These are phyloP conservation scores for Acrocyrtus sp. DNA, from an alignment of 2,888 invertebrate species.

Conservation along the genomic window DNA sequence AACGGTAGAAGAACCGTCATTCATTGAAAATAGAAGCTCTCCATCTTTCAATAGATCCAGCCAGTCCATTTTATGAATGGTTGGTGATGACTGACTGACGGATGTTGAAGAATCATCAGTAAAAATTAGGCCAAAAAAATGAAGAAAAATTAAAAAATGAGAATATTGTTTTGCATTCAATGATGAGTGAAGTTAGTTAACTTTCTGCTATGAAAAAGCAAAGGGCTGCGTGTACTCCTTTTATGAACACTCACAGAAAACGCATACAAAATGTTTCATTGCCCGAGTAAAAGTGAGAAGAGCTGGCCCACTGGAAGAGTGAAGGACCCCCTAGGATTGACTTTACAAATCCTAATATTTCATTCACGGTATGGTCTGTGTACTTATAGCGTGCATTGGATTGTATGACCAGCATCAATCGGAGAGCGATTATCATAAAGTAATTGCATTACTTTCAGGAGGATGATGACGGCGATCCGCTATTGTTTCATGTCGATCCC, in stretches of 20 bases:
- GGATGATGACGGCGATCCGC: constrained; percentile 25
- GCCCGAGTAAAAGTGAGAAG: too few relatives aligned
- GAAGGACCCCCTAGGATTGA: constrained; percentile 43
- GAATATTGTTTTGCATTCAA: too few relatives aligned
- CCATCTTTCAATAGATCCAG: constrained; percentile 7
- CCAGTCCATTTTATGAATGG: constrained; percentile 2
- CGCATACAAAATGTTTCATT: constrained; percentile 9
- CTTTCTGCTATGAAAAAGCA: background rate
- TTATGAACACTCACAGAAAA: too few relatives aligned
- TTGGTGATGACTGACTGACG: background rate
- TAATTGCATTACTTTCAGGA: constrained; percentile 25
- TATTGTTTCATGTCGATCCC: constrained; percentile 38
- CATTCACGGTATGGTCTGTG: constrained; percentile 21
- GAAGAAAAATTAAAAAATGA: too few relatives aligned
- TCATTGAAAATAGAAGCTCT: background rate
- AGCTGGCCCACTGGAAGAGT: constrained; percentile 8
- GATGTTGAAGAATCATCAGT: background rate
- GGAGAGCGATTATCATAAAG: constrained; percentile 28
- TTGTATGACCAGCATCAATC: constrained; percentile 15
- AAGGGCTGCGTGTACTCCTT: too few relatives aligned
- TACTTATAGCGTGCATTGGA: too few relatives aligned
- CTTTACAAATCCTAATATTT: constrained; percentile 5
- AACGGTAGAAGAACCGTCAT: background rate
- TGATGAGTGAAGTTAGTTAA: background rate
- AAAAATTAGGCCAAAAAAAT: too few relatives aligned